Conservation (phyloP, 2,888 invertebrate species). For the Drosophila picticornis region DNA sequence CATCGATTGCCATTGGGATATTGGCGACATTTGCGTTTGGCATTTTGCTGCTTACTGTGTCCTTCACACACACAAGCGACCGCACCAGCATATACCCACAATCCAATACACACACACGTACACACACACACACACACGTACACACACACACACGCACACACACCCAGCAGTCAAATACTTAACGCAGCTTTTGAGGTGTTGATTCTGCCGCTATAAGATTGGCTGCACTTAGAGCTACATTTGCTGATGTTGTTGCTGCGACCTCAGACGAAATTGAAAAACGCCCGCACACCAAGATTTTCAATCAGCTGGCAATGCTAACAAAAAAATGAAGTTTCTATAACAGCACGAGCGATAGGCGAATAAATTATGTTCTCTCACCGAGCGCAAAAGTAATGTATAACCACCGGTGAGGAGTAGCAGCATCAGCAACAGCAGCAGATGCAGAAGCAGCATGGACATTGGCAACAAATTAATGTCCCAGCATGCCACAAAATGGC, state of each 20-base stretch:
- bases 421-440: conserved; percentile 6
- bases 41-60: conserved; percentile 73
- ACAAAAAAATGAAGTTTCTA: conserved; percentile 69
- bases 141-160: conserved; percentile 5
- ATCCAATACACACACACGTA: conserved; percentile 6
- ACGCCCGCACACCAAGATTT: conserved; percentile 47
- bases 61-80: conserved; percentile 51
- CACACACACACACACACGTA: conserved; percentile 7
- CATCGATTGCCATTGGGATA: conserved; percentile 81
- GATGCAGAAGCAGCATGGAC: conserved; percentile 38
- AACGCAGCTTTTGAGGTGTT: conserved; percentile 51
- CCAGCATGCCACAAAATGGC: conserved; percentile 78
- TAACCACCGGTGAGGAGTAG: conserved; percentile 40
- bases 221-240: conserved; percentile 70
- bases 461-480: conserved; percentile 77
- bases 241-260: conserved; percentile 23
- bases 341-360: conserved; percentile 54
- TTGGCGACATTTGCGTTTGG: conserved; percentile 81
- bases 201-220: conserved; percentile 61
- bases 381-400: conserved; percentile 33
- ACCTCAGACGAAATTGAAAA: conserved; percentile 69
- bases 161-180: conserved; percentile 19
- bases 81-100: conserved; percentile 6
- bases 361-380: conserved; percentile 71
- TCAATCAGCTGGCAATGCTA: conserved; percentile 63